Conservation (phyloP, 2,113 vertebrate species). For the Mormyrus lacerda region DNA sequence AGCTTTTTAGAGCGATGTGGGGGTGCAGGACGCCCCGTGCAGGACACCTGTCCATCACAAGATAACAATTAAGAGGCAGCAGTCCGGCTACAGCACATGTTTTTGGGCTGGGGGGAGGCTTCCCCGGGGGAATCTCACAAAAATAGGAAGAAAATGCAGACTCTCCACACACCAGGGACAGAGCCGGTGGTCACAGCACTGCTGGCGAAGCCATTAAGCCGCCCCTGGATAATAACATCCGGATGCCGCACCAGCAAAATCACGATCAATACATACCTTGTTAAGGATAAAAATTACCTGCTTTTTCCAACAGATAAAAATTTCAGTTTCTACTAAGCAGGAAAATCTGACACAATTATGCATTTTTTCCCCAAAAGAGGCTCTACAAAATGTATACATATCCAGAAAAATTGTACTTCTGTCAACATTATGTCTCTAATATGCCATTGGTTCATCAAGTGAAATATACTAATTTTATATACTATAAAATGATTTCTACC, state of each 20-base stretch:
- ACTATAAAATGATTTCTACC: neutral
- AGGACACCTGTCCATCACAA: neutral
- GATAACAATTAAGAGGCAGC: neutral
- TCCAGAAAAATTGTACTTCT: neutral
- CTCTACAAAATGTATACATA: neutral
- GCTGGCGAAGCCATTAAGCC: neutral
- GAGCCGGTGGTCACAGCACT: neutral
- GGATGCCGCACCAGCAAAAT: neutral
- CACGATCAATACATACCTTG: neutral
- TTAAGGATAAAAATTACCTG: neutral
- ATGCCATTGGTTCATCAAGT: neutral
- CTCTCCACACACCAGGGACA: neutral
- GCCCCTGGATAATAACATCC: neutral
- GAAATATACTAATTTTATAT: neutral
- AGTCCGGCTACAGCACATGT: neutral
- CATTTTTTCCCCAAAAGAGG: neutral
- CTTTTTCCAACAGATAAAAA: neutral
- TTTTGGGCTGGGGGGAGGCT: neutral
- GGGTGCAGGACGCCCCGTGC: neutral
- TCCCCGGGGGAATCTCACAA: neutral
- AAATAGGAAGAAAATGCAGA: neutral
- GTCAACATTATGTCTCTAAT: neutral
- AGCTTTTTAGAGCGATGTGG: neutral
- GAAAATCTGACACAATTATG: neutral
- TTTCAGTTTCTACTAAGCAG: neutral